phyloP scores from a whole-genome alignment of 2,888 invertebrate genomes.

The Pycnomerus fuliginosus region DNA sequence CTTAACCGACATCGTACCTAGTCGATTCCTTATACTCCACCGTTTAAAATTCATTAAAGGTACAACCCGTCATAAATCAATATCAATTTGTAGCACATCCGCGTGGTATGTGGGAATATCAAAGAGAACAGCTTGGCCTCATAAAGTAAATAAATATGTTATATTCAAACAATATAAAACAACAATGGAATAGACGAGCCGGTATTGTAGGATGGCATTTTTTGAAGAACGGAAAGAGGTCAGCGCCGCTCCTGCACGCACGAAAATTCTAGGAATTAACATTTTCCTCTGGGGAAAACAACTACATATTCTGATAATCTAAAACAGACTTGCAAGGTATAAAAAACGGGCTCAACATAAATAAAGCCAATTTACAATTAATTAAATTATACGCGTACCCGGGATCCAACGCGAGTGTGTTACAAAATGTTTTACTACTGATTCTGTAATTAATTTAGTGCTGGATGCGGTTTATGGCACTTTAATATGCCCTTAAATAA shows the following conservation, averaged over 20 bases:
- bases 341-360: too few species aligned
- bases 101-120: slow-evolving; percentile 43
- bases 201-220: slow-evolving; percentile 38
- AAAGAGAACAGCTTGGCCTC: slow-evolving; percentile 37
- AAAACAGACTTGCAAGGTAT: too few species aligned
- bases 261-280: slow-evolving; percentile 40
- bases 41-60: slow-evolving; percentile 30
- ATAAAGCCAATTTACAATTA: too few species aligned
- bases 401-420: too few species aligned
- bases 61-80: slow-evolving; percentile 36
- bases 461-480: too few species aligned
- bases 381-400: too few species aligned
- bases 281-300: too few species aligned
- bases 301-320: too few species aligned
- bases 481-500: too few species aligned
- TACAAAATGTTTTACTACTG: too few species aligned
- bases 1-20: slow-evolving; percentile 22
- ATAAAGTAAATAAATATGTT: slow-evolving; percentile 42
- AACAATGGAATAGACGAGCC: slow-evolving; percentile 38
- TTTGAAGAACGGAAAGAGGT: slow-evolving; percentile 36
- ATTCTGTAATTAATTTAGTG: too few species aligned
- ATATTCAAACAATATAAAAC: slow-evolving; percentile 37
- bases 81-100: slow-evolving; percentile 44
- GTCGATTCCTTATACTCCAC: slow-evolving; percentile 6
- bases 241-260: slow-evolving; percentile 41